Conservation (phyloP, 2,797 vertebrate species). For the Gymnocypris eckloni region DNA sequence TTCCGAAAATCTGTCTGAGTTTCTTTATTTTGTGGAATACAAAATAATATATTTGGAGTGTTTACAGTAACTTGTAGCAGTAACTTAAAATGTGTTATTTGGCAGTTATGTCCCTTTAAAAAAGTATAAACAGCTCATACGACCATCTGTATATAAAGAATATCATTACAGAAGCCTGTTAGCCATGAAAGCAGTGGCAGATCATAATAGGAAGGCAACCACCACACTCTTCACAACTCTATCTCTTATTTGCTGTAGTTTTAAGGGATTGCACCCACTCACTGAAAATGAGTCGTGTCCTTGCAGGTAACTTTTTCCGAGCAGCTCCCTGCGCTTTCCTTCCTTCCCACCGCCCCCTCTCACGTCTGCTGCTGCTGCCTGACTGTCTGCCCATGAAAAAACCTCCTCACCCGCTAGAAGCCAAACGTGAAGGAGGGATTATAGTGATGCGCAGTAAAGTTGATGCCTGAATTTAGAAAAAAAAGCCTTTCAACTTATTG, state of each 20-base stretch:
- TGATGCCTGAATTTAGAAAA: neutral
- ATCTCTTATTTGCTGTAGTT: neutral
- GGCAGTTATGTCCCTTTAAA: neutral
- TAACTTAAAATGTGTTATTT: neutral
- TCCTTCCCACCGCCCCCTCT: conserved; percentile 21
- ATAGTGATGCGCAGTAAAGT: neutral
- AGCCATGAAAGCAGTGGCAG: neutral
- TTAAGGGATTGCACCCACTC: conserved; percentile 25
- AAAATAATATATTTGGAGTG: neutral
- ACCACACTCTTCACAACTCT: neutral
- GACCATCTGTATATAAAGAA: neutral
- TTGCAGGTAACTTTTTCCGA: conserved; percentile 21
- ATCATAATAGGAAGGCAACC: neutral
- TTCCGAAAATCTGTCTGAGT: neutral
- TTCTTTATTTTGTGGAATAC: neutral
- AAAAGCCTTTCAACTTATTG: neutral
- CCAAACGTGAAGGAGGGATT: conserved; percentile 3
- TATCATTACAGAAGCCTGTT: neutral
- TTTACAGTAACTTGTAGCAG: neutral
- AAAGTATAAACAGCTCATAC: neutral
- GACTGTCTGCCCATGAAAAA: neutral
- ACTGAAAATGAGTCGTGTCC: conserved; percentile 17
- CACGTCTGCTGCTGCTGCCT: neutral
- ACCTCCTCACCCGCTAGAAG: conserved; percentile 2
- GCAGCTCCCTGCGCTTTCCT: conserved; percentile 3